Evolutionary conservation across 2,113 vertebrate species (phyloP).

Genomic region (Synodontis membranacea): DNA sequence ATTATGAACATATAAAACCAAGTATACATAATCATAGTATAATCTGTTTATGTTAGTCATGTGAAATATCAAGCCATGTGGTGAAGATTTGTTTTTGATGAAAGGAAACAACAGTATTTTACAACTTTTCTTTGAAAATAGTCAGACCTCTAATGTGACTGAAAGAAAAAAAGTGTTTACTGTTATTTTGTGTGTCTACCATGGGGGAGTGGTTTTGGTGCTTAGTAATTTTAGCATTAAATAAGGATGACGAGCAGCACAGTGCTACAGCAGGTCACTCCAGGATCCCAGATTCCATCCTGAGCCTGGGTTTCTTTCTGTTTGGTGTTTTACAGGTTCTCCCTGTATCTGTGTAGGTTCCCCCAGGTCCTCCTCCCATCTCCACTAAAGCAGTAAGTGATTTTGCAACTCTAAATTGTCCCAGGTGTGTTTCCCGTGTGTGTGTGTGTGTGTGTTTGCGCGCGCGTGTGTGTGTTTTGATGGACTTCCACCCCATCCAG

Average conservation of each 20-base stretch:
- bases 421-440: not conserved
- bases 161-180: not conserved
- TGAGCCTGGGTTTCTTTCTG: not conserved
- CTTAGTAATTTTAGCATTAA: slow-evolving; percentile 5
- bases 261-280: not conserved
- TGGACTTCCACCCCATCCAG: not conserved
- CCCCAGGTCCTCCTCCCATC: not conserved
- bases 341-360: not conserved
- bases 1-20: not conserved
- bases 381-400: not conserved
- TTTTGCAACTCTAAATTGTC: not conserved
- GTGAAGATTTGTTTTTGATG: not conserved
- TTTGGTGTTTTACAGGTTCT: not conserved
- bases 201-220: not conserved
- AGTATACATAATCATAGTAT: not conserved
- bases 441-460: not conserved
- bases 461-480: not conserved
- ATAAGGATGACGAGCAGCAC: slow-evolving; percentile 8
- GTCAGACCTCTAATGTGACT: not conserved
- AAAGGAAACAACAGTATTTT: slow-evolving; percentile 9
- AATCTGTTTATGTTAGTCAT: not conserved
- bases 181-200: not conserved
- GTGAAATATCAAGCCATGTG: not conserved
- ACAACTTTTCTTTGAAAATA: slow-evolving; percentile 13
- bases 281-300: not conserved